Base-by-base conservation (phyloP, 2,888 invertebrate species). In the Drosophila vallismaia region DNA sequence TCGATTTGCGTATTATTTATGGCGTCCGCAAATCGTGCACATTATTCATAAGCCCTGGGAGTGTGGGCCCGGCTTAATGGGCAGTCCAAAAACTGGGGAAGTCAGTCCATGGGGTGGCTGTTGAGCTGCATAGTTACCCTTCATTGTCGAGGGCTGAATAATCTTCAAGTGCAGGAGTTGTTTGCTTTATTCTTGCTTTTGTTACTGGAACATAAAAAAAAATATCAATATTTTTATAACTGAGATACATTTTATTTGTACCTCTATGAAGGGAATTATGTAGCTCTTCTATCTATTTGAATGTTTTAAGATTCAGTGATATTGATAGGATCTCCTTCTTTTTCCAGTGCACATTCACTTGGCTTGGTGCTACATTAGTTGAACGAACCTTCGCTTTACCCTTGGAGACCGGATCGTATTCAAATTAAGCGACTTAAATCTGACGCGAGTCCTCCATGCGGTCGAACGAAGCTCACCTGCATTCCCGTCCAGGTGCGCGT, bases 1-100 rank as follows among this genome's bases (percentile, higher is more conserved):
- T 83, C 82, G 82, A 83, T 83, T 83, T 83, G 86, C 86, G 84
- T 83, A 83, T 83, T 83, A 83, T 83, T 83, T 83, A 83, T 83
- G 84, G 74, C 75, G 71, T 66, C 74, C 73, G 77, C 79, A 84
- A 83, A 86, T 86, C 84, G 86, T 86, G 81, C 81, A 63, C 86
- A 86, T 83, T 83, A 83, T 83, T 86, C 83, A 86, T 86, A 83
- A 84, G 84, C 86, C 69, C 60, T 58, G 48, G 40, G 59, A 31
- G 44, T 31, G 75, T 70, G 76, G 70, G 79, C 49, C 75, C 70
- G 76, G 86, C 40, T 83, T 86, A 83, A 83, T 83, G 82, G 79
- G 51, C 63, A 62, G 60, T 56, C 33, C 57, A 55, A 45, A 44
- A 28, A 6, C 29, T 29, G 36, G 36, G 38, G n/a, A 10, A 19